Percentiles rank a stretch among this genome's conserved stretches.
These are phyloP conservation scores for Heloderma charlesbogerti DNA, from an alignment of 2,113 vertebrate genomes.

Conservation along the genomic window DNA sequence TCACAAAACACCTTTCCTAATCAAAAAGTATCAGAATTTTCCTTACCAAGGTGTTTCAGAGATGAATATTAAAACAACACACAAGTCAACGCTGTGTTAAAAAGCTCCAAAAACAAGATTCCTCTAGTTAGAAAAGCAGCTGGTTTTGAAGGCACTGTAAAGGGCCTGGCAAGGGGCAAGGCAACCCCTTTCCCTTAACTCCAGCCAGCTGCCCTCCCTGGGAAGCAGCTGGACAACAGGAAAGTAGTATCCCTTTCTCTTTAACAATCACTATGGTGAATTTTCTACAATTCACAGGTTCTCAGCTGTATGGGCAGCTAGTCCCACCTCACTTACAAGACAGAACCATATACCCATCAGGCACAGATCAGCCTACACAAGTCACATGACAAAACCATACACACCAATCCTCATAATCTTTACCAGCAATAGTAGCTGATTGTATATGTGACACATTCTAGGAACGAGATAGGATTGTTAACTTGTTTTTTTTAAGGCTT, in stretches of 20 bases:
- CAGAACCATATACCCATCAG: background rate
- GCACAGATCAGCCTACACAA: background rate
- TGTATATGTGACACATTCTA: background rate
- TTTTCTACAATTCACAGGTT: background rate
- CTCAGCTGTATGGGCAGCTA: background rate
- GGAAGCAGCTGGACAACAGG: background rate
- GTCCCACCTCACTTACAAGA: background rate
- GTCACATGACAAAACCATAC: background rate
- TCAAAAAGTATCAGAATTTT: background rate
- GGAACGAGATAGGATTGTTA: background rate
- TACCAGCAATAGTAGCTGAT: background rate
- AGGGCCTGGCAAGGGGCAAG: background rate
- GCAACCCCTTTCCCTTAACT: too few relatives aligned
- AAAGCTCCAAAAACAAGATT: background rate
- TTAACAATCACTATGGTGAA: background rate
- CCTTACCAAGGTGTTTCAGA: background rate
- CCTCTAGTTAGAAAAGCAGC: background rate
- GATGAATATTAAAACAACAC: slow-evolving; percentile 11
- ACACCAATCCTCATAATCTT: background rate
- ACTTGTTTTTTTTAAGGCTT: background rate
- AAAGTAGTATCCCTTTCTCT: background rate
- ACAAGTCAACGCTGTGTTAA: background rate
- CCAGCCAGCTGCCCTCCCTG: too few relatives aligned
- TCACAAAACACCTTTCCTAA: background rate
- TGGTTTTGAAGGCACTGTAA: background rate